These are phyloP conservation scores for Nycteola revayana DNA, from an alignment of 2,888 invertebrate species.

Conservation along the genomic window DNA sequence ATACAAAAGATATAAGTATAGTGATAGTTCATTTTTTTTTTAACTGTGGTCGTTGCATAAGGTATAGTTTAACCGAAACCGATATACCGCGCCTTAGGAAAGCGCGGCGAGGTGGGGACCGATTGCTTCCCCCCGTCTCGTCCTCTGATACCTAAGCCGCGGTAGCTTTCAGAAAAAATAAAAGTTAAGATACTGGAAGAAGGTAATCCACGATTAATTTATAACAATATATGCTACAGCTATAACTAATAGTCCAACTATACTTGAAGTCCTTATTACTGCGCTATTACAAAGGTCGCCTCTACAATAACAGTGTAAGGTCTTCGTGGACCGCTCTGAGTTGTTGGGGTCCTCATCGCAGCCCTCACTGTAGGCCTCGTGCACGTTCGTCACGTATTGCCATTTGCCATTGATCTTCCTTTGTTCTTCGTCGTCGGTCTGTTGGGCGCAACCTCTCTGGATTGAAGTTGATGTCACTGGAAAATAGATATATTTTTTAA, in stretches of 20 bases:
- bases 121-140: no score
- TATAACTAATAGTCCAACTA: slow-evolving; percentile 2
- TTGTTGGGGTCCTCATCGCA: slow-evolving; percentile 84
- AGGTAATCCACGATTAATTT: no score
- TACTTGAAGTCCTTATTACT: not conserved
- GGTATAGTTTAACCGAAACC: no score
- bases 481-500: slow-evolving; percentile 22
- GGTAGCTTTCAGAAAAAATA: no score
- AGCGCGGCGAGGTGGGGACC: no score
- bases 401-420: slow-evolving; percentile 81
- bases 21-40: no score
- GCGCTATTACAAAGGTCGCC: slow-evolving; percentile 86
- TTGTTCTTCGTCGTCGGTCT: slow-evolving; percentile 83
- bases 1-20: no score
- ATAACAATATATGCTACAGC: no score
- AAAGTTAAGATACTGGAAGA: no score
- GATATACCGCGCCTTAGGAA: no score
- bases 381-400: slow-evolving; percentile 82
- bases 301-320: slow-evolving; percentile 88
- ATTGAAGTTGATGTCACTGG: slow-evolving; percentile 46
- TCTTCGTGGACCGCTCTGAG: slow-evolving; percentile 73
- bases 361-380: slow-evolving; percentile 86
- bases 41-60: no score
- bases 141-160: no score
- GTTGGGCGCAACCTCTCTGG: slow-evolving; percentile 86